Conservation (phyloP, 2,888 invertebrate genomes). For the Gymnocheta viridis region DNA sequence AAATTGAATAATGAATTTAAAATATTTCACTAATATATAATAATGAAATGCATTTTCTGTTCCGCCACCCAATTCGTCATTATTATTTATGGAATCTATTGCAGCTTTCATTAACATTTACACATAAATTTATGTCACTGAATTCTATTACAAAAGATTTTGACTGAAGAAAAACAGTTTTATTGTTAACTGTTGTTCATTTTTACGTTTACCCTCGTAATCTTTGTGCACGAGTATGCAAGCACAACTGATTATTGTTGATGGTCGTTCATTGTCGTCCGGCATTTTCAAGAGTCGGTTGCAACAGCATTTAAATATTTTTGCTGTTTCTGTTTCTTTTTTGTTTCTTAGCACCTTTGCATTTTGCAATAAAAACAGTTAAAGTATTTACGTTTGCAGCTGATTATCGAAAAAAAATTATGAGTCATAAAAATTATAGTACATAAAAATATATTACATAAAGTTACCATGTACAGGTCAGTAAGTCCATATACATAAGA, state of each 20-base stretch:
- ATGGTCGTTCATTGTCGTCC: slow-evolving; percentile 67
- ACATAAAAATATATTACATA: slow-evolving; percentile 29
- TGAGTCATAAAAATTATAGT: slow-evolving; percentile 49
- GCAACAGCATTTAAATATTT: slow-evolving; percentile 22
- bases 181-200: neutral
- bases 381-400: slow-evolving; percentile 20
- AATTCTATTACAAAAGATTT: too few relatives aligned
- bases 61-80: too few relatives aligned
- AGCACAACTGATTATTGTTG: slow-evolving; percentile 56
- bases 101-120: too few relatives aligned
- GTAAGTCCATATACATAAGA: neutral
- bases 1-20: too few relatives aligned
- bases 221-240: slow-evolving; percentile 1
- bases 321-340: slow-evolving; percentile 29
- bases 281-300: slow-evolving; percentile 61
- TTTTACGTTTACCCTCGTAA: neutral
- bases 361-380: slow-evolving; percentile 44
- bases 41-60: too few relatives aligned
- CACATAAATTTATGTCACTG: too few relatives aligned
- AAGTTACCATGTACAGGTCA: neutral
- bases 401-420: slow-evolving; percentile 31
- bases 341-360: slow-evolving; percentile 57
- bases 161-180: too few relatives aligned
- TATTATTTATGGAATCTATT: too few relatives aligned
- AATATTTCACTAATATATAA: too few relatives aligned